Base-by-base conservation (phyloP, 2,113 vertebrate species). In the Brachyhypopomus gauderio region DNA sequence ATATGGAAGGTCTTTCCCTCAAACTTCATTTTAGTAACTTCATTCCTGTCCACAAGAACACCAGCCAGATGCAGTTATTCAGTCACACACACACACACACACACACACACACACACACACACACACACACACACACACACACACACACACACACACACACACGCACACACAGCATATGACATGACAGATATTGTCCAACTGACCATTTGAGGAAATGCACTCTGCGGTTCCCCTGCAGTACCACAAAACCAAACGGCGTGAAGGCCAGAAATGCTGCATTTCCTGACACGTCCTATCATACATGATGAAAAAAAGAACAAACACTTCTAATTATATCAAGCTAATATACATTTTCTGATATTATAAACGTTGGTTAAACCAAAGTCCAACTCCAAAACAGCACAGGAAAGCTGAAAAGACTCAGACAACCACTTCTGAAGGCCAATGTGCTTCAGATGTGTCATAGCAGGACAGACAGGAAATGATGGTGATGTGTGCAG, bases 11-110 rank as follows among this genome's bases (percentile, higher is more conserved):
- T 99, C 93, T 98, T 99, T 85, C 94, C 97, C 87, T 99, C 98
- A 1, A 99, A 99, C 88, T 99, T 99, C 91, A 99, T 94, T 84
- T 99, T 99, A 90, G 96, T 95, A 91, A 99, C 96, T 88, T 99
- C 98, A 0, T 95, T 95, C 98, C 98, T 99, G 93, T 82, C 23
- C 30, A 67, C 62, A 60, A 45, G 5, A 79, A 72, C 76, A 69
- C 36, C 27, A 67, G 30, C 20, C 30, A n/a, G 16, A 38, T 52
- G 9, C 3, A 67, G 27, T 36, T 38, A 67, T 36, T 34, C 30
- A 63, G 19, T 55, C 34, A 34, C 12, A 56, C 55, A 59, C 36
- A 81, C 63, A 41, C 41, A 64, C 75, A 48, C 75, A 77, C 60
- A 66, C 70, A 59, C 30, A 60, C 60, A 79, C 58, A 79, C 67